Conservation (phyloP, 2,888 invertebrate genomes). For the Diplolepis rosae region DNA sequence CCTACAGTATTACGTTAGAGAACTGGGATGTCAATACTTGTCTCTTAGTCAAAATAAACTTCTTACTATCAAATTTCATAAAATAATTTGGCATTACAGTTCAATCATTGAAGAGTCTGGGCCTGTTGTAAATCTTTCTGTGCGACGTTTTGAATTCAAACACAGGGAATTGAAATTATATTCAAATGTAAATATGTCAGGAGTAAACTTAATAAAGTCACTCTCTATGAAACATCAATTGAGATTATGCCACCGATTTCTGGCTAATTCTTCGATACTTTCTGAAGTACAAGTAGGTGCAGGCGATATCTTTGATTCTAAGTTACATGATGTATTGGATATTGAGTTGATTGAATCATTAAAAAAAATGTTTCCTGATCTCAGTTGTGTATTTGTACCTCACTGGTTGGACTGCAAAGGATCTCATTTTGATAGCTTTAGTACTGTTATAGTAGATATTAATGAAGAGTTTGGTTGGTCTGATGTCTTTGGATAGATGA, state of each 20-base stretch:
- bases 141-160: background rate
- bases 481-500: background rate
- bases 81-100: background rate
- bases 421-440: background rate
- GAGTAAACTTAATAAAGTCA: background rate
- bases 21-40: background rate
- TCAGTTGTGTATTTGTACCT: conserved; percentile 4
- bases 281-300: background rate
- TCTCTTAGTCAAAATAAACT: background rate
- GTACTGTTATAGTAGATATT: conserved; percentile 1
- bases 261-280: background rate
- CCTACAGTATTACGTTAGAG: background rate
- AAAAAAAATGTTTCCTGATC: background rate
- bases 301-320: background rate
- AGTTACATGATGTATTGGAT: background rate
- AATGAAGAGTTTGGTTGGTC: conserved; percentile 1
- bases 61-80: conserved; percentile 1
- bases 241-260: background rate
- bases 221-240: background rate
- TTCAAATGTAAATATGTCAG: background rate
- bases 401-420: background rate
- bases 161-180: background rate
- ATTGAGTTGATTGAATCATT: background rate
- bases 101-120: background rate
- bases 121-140: background rate